phyloP scores from a whole-genome alignment of 35 echinoderm and acorn worm genomes.

The Stichopus chloronotus region DNA sequence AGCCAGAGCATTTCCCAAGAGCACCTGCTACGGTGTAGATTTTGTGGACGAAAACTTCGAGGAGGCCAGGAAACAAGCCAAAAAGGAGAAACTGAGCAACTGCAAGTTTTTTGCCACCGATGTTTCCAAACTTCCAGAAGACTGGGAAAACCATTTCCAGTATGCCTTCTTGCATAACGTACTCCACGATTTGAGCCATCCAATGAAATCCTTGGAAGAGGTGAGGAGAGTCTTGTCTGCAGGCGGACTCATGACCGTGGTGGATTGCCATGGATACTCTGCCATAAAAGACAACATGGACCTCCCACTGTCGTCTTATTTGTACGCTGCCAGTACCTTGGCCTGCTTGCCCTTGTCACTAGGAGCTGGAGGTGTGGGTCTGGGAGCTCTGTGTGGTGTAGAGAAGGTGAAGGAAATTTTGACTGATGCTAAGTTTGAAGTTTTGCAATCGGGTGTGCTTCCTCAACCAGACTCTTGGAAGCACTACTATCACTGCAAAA shows the following conservation, averaged over 20 bases:
- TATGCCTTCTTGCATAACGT: slow-evolving; percentile 47
- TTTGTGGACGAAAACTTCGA: neutral
- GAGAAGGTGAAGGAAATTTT: slow-evolving; percentile 54
- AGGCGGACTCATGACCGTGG: slow-evolving; percentile 49
- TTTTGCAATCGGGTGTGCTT: neutral
- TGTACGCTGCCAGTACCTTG: slow-evolving; percentile 60
- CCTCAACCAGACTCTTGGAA: neutral
- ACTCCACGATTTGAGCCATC: slow-evolving; percentile 65
- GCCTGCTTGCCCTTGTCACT: slow-evolving; percentile 65
- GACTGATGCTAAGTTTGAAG: slow-evolving; percentile 28
- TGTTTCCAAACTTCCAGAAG: slow-evolving; percentile 40
- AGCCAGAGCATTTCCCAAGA: slow-evolving; percentile 21
- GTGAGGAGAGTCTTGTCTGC: slow-evolving; percentile 49
- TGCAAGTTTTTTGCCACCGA: slow-evolving; percentile 56
- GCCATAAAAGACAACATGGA: slow-evolving; percentile 38
- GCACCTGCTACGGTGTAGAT: neutral
- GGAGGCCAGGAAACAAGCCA: neutral
- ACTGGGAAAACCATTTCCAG: slow-evolving; percentile 62
- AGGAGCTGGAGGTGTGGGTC: slow-evolving; percentile 44
- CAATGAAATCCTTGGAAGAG: slow-evolving; percentile 35
- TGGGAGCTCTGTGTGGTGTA: slow-evolving; percentile 65
- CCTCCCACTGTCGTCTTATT: neutral
- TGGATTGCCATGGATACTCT: slow-evolving; percentile 47
- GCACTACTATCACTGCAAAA: neutral
- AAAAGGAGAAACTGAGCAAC: slow-evolving; percentile 45